Conservation (phyloP, 2,113 vertebrate genomes). For the Lophura nycthemera region DNA sequence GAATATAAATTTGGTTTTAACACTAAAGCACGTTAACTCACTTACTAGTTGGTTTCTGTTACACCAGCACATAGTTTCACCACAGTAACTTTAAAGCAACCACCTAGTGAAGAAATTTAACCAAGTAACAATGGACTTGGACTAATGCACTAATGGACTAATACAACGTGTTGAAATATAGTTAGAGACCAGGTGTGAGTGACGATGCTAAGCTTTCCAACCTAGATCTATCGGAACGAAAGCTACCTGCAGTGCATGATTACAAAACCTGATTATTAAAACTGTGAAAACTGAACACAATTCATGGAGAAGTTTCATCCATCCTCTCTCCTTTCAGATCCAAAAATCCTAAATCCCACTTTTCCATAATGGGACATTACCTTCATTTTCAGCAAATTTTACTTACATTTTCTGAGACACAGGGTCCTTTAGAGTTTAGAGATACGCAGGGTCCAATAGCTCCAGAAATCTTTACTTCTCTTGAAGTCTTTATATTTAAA, state of each 20-base stretch:
- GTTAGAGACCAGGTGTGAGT: too few relatives aligned
- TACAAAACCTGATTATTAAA: too few relatives aligned
- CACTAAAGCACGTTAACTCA: neutral
- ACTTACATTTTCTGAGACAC: slow-evolving; percentile 97
- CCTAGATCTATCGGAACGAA: too few relatives aligned
- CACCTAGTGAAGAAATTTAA: neutral
- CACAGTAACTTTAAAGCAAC: neutral
- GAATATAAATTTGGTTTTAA: neutral
- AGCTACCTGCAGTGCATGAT: too few relatives aligned
- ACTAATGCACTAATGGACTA: neutral
- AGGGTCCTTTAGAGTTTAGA: slow-evolving; percentile 94
- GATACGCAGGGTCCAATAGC: slow-evolving; percentile 96
- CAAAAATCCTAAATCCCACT: neutral
- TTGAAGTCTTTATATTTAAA: slow-evolving; percentile 86
- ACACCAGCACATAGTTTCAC: neutral
- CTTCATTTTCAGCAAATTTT: neutral
- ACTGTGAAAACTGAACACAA: neutral
- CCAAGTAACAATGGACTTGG: neutral
- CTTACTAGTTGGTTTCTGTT: neutral
- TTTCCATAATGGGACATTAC: neutral
- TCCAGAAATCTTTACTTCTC: slow-evolving; percentile 97
- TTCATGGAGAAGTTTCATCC: neutral
- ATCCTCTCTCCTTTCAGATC: neutral
- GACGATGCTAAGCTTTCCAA: too few relatives aligned
- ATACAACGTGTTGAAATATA: too few relatives aligned